Evolutionary conservation across 2,113 vertebrate genomes (phyloP).

Genomic region (Microcebus lehilahytsara): DNA sequence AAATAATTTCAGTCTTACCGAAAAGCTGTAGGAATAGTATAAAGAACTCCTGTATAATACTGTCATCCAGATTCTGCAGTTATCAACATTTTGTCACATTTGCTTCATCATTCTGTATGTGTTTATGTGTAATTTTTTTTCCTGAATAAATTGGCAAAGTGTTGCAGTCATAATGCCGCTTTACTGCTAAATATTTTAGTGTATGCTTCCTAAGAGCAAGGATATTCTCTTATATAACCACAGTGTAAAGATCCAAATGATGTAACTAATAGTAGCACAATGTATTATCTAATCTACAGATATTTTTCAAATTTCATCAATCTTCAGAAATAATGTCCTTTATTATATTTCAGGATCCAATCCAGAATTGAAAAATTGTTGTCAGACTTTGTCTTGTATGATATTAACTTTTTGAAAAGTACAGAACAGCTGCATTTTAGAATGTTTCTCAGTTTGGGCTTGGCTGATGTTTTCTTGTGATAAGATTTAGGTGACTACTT

Average conservation of each 20-base stretch:
- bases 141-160: neutral
- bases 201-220: neutral
- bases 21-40: neutral
- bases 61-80: neutral
- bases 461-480: neutral
- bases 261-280: neutral
- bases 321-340: neutral
- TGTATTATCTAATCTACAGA: neutral
- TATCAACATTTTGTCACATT: neutral
- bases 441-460: neutral
- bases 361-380: neutral
- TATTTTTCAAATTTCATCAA: neutral
- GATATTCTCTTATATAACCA: neutral
- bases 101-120: neutral
- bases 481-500: neutral
- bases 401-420: slow-evolving; percentile 3
- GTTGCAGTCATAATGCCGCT: neutral
- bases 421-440: neutral
- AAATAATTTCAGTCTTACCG: neutral
- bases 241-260: neutral
- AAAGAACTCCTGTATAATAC: neutral
- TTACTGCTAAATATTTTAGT: neutral
- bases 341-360: neutral
- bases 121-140: neutral
- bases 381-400: neutral